phyloP scores from a whole-genome alignment of 2,113 vertebrate species.

The Cryptomyrus ogoouensis region DNA sequence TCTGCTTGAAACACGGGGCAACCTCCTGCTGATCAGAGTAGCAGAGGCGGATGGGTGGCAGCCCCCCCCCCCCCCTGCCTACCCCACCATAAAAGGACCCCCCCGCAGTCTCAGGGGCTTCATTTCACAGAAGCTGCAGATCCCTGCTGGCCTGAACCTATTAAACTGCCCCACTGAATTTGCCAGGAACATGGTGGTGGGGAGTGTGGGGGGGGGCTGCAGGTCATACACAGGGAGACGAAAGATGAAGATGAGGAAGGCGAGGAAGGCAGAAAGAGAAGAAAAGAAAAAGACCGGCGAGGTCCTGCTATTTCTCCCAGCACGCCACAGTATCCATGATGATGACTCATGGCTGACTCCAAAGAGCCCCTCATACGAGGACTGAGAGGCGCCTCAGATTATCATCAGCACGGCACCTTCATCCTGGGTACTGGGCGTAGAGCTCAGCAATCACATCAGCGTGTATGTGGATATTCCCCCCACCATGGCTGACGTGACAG shows the following conservation, averaged over 20 bases:
- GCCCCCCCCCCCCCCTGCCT: background rate
- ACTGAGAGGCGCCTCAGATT: background rate
- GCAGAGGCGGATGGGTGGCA: background rate
- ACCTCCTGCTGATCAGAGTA: background rate
- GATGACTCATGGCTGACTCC: background rate
- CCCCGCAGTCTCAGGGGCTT: constrained; percentile 61
- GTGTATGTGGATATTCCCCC: background rate
- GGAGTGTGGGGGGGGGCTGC: constrained; percentile 13
- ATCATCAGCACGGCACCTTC: background rate
- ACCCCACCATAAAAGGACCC: constrained; percentile 9
- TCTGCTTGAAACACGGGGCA: background rate
- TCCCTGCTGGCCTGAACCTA: constrained; percentile 63
- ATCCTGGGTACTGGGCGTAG: background rate
- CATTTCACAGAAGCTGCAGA: constrained; percentile 65
- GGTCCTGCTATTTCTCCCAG: background rate
- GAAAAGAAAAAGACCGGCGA: constrained; percentile 34
- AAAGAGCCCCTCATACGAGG: background rate
- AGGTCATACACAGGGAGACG: constrained; percentile 45
- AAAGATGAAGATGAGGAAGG: constrained; percentile 38
- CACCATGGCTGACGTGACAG: background rate
- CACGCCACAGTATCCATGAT: background rate
- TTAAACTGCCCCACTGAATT: constrained; percentile 75
- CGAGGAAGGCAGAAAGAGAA: constrained; percentile 20
- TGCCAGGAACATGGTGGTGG: constrained; percentile 50
- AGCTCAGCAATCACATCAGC: background rate